A percentile compares a stretch with the other conserved stretches of the same genome.
Conservation (phyloP, 2,888 invertebrate genomes). For the Podabrus alpinus region DNA sequence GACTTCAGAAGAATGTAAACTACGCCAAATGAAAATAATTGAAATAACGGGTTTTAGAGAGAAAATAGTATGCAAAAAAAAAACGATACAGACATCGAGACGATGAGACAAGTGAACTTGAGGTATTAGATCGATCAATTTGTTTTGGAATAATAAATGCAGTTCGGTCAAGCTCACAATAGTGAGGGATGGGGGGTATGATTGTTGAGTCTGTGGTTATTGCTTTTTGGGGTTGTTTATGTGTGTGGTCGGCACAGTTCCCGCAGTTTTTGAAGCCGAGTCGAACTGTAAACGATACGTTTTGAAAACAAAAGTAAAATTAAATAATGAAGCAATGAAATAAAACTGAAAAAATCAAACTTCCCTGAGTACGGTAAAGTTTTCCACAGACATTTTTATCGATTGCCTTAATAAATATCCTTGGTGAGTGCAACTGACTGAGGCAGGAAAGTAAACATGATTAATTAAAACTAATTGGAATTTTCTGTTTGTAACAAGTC, state of each 20-base stretch:
- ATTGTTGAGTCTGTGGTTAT: neutral
- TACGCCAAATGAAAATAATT: neutral
- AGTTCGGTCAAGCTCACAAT: too few relatives aligned
- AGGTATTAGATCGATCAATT: neutral
- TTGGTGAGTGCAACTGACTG: conserved; percentile 16
- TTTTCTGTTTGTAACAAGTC: conserved; percentile 24
- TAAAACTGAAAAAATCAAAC: neutral
- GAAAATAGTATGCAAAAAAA: neutral
- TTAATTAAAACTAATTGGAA: conserved; percentile 29
- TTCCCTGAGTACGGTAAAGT: neutral
- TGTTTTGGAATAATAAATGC: too few relatives aligned
- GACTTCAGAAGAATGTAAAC: neutral
- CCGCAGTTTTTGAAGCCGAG: neutral
- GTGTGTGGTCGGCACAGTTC: neutral
- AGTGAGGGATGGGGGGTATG: neutral
- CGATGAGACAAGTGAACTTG: neutral
- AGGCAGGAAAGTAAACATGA: conserved; percentile 23
- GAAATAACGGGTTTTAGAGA: neutral
- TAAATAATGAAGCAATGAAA: neutral
- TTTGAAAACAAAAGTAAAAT: neutral
- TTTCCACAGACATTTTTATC: conserved; percentile 10
- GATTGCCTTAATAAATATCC: conserved; percentile 20
- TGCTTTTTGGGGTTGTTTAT: neutral
- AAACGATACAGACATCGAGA: neutral
- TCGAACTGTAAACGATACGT: neutral